phyloP scores from a whole-genome alignment of 2,888 invertebrate genomes.

The Miltochrista miniata region DNA sequence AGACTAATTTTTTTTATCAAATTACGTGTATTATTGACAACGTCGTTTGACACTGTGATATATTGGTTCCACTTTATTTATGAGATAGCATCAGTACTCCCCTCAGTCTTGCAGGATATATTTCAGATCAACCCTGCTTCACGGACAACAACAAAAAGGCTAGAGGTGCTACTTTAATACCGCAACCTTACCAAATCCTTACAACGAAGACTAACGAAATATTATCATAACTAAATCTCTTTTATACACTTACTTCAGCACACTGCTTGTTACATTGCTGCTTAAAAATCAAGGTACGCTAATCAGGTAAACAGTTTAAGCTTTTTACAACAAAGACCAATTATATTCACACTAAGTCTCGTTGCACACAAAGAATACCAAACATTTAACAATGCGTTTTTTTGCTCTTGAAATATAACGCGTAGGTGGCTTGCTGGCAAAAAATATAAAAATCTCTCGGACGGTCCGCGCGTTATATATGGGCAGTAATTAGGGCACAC shows the following conservation, averaged over 20 bases:
- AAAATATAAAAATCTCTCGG: slow-evolving; percentile 72
- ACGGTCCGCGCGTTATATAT: slow-evolving; percentile 73
- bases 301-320: slow-evolving; percentile 3
- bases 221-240: too few relatives aligned
- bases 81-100: too few relatives aligned
- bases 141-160: too few relatives aligned
- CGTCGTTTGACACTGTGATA: too few relatives aligned
- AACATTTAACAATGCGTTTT: slow-evolving; percentile 48
- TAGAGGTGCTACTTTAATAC: too few relatives aligned
- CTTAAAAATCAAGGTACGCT: background rate
- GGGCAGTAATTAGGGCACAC: slow-evolving; percentile 75
- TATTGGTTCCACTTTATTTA: too few relatives aligned
- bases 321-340: slow-evolving; percentile 19
- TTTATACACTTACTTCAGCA: too few relatives aligned
- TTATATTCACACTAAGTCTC: slow-evolving; percentile 39
- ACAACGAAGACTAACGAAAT: background rate
- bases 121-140: too few relatives aligned
- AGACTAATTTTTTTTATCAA: too few relatives aligned
- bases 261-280: background rate
- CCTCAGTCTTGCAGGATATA: too few relatives aligned
- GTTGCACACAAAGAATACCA: slow-evolving; percentile 31
- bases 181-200: background rate
- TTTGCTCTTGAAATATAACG: slow-evolving; percentile 62
- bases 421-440: slow-evolving; percentile 51
- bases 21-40: too few relatives aligned